Percentiles rank a stretch among this genome's conserved stretches.
These are phyloP conservation scores for Syngnathus rostellatus DNA, from an alignment of 2,797 vertebrate genomes.

Conservation along the genomic window DNA sequence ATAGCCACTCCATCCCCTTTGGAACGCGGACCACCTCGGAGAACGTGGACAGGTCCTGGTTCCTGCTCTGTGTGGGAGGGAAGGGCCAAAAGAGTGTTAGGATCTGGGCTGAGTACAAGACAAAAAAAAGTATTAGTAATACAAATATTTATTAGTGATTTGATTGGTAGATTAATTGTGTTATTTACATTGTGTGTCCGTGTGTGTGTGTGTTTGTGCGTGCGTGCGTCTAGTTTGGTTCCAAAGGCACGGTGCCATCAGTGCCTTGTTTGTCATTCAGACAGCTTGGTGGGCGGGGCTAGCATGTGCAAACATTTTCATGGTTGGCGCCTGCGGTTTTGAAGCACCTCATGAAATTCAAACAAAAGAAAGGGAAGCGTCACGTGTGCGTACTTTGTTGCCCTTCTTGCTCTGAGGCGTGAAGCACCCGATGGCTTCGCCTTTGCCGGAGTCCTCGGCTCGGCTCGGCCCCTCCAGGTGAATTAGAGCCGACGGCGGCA, in stretches of 20 bases:
- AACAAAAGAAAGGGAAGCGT: background rate
- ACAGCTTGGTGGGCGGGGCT: background rate
- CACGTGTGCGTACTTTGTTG: constrained; percentile 70
- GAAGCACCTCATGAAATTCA: background rate
- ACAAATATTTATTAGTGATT: background rate
- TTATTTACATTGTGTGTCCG: background rate
- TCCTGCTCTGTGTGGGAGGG: constrained; percentile 60
- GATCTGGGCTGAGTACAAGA: background rate
- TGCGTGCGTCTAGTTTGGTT: too few relatives aligned
- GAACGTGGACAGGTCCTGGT: constrained; percentile 73
- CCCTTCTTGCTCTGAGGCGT: constrained; percentile 83
- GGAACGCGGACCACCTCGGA: constrained; percentile 77
- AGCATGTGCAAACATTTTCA: background rate
- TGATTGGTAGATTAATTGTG: background rate
- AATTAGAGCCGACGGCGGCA: constrained; percentile 63
- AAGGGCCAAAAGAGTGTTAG: background rate
- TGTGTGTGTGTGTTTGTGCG: too few relatives aligned
- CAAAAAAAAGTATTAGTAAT: background rate
- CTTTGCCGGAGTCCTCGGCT: constrained; percentile 21
- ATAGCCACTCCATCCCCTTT: constrained; percentile 82
- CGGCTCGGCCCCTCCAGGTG: constrained; percentile 76
- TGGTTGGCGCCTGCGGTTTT: background rate
- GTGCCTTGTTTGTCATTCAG: background rate
- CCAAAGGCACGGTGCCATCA: background rate
- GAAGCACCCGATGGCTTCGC: constrained; percentile 84